A percentile compares a stretch with the other conserved stretches of the same genome.
These are phyloP conservation scores for Uropsilus gracilis DNA, from an alignment of 2,113 vertebrate genomes.

Conservation along the genomic window DNA sequence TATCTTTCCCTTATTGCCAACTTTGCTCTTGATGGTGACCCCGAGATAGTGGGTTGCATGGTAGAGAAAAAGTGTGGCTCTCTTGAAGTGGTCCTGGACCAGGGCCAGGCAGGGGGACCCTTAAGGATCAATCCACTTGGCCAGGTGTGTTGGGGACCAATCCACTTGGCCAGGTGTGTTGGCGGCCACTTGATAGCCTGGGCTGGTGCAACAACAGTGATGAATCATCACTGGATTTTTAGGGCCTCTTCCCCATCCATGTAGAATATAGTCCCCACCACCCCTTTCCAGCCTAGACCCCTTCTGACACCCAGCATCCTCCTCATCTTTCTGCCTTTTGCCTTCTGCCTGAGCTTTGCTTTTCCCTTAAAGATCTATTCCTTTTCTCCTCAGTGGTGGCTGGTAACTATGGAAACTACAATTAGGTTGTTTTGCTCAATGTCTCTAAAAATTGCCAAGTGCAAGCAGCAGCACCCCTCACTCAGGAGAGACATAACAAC, in stretches of 20 bases:
- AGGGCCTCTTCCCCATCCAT: not conserved
- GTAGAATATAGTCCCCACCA: accelerated
- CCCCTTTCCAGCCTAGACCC: not conserved
- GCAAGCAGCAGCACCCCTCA: slow-evolving; percentile 56
- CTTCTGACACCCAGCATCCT: too few species aligned
- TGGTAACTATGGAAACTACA: slow-evolving; percentile 82
- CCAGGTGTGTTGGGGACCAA: not conserved
- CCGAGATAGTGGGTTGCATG: accelerated
- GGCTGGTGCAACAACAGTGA: accelerated
- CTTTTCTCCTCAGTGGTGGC: slow-evolving; percentile 32
- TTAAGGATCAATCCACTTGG: not conserved
- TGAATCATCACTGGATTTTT: not conserved
- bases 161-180: not conserved
- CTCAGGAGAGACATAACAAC: slow-evolving; percentile 47
- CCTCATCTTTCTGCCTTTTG: not conserved
- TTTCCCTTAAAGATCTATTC: slow-evolving; percentile 70
- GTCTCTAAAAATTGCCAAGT: slow-evolving; percentile 75
- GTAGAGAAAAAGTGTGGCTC: not conserved
- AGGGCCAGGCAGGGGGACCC: not conserved
- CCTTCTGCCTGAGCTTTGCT: not conserved
- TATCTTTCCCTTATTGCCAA: not conserved
- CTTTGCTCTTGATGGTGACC: not conserved
- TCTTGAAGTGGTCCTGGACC: not conserved
- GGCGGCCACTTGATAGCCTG: too few species aligned
- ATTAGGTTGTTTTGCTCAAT: slow-evolving; percentile 74